phyloP scores from a whole-genome alignment of 1,140 invertebrate genomes.

The Tetraneura akinire region DNA sequence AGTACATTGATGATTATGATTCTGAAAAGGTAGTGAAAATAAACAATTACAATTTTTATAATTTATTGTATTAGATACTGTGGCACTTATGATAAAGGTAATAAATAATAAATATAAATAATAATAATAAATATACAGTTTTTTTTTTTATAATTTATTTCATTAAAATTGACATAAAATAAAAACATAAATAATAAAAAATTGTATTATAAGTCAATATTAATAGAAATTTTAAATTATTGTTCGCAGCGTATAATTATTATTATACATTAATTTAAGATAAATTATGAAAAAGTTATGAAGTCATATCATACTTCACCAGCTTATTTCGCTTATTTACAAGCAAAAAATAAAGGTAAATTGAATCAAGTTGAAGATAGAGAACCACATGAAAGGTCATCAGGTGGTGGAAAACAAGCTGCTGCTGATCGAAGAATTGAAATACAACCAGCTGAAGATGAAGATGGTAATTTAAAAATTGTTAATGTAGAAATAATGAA shows the following conservation, averaged over 20 bases:
- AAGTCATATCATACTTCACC: conserved; percentile 97
- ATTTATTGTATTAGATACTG: too few species aligned
- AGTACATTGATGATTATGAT: conserved; percentile 97
- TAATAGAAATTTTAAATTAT: too few species aligned
- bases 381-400: conserved; percentile 68
- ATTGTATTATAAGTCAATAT: too few species aligned
- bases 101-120: too few species aligned
- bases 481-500: background rate
- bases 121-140: too few species aligned
- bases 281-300: conserved; percentile 91
- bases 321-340: conserved; percentile 90
- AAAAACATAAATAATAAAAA: too few species aligned
- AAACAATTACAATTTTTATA: too few species aligned
- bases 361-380: conserved; percentile 62
- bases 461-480: conserved; percentile 72
- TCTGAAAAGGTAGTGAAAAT: conserved; percentile 80
- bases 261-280: conserved; percentile 60
- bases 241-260: background rate
- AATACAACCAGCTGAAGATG: conserved; percentile 95
- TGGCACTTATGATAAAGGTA: too few species aligned
- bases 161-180: background rate
- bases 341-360: conserved; percentile 75
- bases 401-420: conserved; percentile 63
- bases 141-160: too few species aligned
- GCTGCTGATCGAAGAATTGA: conserved; percentile 80